These are phyloP conservation scores for Podarcis lilfordi DNA, from an alignment of 2,797 vertebrate species.

Conservation along the genomic window DNA sequence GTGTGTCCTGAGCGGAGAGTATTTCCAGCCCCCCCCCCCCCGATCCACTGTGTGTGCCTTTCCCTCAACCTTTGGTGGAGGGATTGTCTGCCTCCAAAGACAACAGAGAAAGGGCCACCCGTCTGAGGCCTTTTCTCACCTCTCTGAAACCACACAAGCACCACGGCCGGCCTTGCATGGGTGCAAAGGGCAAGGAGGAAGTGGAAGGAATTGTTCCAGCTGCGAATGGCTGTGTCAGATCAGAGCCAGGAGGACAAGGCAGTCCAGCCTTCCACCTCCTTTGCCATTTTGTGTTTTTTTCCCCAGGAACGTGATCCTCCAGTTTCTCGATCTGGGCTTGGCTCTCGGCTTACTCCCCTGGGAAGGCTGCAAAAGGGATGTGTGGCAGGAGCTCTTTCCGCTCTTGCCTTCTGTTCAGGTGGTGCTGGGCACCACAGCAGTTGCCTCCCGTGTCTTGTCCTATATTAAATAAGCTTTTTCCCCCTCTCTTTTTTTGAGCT, in stretches of 20 bases:
- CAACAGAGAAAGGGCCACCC: background rate
- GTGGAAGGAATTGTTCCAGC: background rate
- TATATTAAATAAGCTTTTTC: too few relatives aligned
- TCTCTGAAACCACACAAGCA: background rate
- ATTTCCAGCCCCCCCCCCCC: background rate
- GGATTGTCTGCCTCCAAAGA: conserved; percentile 21
- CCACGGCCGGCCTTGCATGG: background rate
- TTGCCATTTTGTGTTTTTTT: background rate
- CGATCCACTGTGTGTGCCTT: conserved; percentile 30
- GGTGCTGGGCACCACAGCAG: background rate
- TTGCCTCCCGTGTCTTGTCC: background rate
- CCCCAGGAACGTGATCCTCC: background rate
- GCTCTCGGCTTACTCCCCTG: too few relatives aligned
- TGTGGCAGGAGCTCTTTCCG: fast-evolving
- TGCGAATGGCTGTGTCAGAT: background rate
- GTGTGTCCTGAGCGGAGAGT: background rate
- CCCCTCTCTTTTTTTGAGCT: background rate
- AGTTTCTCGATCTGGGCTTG: too few relatives aligned
- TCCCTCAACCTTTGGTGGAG: background rate
- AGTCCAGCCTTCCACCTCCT: background rate
- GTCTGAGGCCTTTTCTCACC: background rate
- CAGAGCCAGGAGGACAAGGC: background rate
- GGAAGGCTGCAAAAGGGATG: too few relatives aligned
- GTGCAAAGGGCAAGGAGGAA: background rate
- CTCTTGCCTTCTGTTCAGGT: background rate